Evolutionary conservation across 2,888 invertebrate genomes (phyloP).

Genomic region (Nemapogon koenigi): DNA sequence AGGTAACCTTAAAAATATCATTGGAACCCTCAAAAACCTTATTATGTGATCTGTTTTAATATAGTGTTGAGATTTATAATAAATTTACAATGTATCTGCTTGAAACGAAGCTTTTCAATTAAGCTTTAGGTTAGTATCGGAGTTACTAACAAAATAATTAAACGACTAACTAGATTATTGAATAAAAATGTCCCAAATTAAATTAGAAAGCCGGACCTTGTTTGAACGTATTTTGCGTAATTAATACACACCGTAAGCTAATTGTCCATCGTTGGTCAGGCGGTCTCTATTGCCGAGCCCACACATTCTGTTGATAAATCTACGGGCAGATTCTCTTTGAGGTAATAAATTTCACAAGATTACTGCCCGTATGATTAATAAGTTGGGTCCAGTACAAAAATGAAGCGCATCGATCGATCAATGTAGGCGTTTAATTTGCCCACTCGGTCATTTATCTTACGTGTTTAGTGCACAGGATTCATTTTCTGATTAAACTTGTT

Average conservation of each 20-base stretch:
- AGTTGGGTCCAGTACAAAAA: conserved; percentile 35
- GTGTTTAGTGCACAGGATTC: conserved; percentile 28
- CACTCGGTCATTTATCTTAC: conserved; percentile 48
- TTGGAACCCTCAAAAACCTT: too few species aligned
- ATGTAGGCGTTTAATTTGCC: conserved; percentile 61
- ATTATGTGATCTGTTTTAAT: too few species aligned
- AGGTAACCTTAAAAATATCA: too few species aligned
- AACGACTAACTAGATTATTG: conserved; percentile 2
- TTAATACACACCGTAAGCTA: conserved; percentile 50
- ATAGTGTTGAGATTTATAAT: too few species aligned
- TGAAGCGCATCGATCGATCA: conserved; percentile 56
- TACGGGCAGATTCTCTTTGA: conserved; percentile 56
- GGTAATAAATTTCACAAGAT: conserved; percentile 62
- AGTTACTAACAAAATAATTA: background rate
- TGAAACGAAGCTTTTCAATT: too few species aligned
- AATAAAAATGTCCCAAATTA: conserved; percentile 35
- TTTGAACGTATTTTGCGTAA: conserved; percentile 33
- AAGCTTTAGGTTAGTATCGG: too few species aligned
- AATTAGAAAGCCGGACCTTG: conserved; percentile 48
- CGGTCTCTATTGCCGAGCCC: conserved; percentile 46
- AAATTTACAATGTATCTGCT: too few species aligned
- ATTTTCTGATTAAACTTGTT: conserved; percentile 3
- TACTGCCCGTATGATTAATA: conserved; percentile 27
- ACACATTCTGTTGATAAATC: conserved; percentile 61
- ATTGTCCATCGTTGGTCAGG: conserved; percentile 44